Conservation (phyloP, 2,113 vertebrate genomes). For the Salvelinus alpinus region DNA sequence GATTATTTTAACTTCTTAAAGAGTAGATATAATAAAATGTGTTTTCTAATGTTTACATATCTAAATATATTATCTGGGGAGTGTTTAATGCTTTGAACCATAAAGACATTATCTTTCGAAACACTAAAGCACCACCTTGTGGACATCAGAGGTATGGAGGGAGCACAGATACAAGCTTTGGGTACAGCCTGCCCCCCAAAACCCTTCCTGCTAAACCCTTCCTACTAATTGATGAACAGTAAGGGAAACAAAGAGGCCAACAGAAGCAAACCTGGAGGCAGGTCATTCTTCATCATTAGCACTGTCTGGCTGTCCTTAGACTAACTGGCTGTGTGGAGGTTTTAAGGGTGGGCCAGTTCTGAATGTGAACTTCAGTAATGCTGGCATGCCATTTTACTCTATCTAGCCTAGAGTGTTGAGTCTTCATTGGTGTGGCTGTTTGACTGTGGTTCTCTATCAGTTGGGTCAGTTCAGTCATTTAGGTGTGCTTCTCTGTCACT, state of each 20-base stretch:
- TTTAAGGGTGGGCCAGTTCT: not conserved
- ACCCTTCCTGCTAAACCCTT: not conserved
- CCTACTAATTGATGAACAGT: not conserved
- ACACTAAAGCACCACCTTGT: not conserved
- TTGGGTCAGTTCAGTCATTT: no score
- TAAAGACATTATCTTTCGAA: not conserved
- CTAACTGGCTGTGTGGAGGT: no score
- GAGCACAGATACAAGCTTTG: not conserved
- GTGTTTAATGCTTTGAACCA: not conserved
- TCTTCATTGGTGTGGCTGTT: slow-evolving; percentile 5
- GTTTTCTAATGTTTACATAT: not conserved
- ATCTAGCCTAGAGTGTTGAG: not conserved
- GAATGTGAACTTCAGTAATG: not conserved
- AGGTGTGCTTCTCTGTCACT: no score
- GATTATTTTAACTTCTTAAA: not conserved
- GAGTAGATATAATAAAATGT: not conserved
- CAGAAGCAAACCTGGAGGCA: no score
- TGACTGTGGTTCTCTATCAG: not conserved
- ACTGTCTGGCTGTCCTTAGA: no score
- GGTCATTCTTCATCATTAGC: no score
- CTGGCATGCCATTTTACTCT: slow-evolving; percentile 2
- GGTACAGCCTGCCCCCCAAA: slow-evolving; percentile 4
- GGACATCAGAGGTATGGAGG: not conserved
- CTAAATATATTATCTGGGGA: not conserved
- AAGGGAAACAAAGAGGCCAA: not conserved